These are phyloP conservation scores for Drosophila prolongata DNA, from an alignment of 2,888 invertebrate genomes.

Conservation along the genomic window DNA sequence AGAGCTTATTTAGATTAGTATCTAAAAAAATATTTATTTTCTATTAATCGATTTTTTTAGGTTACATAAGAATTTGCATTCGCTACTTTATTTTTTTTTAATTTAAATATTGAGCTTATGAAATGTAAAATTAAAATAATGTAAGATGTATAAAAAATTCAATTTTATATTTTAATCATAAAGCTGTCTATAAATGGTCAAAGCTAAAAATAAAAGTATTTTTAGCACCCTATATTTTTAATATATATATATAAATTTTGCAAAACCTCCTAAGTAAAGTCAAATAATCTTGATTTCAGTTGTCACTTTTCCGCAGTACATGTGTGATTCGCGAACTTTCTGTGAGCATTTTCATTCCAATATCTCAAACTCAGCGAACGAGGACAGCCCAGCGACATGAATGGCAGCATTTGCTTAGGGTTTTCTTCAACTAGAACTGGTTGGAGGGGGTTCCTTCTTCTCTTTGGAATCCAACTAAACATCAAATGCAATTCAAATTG, in stretches of 20 bases:
- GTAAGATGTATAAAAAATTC: no score
- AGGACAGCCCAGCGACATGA: slow-evolving; percentile 47
- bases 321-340: slow-evolving; percentile 8
- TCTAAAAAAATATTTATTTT: no score
- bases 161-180: no score
- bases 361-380: slow-evolving; percentile 43
- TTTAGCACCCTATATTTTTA: not conserved
- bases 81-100: no score
- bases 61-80: no score
- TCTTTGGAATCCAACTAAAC: slow-evolving; percentile 51
- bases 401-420: slow-evolving; percentile 50
- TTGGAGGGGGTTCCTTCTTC: slow-evolving; percentile 5
- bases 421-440: slow-evolving; percentile 37
- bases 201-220: no score
- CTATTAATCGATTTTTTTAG: no score
- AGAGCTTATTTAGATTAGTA: no score
- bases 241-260: not conserved
- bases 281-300: no score
- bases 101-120: no score
- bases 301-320: not conserved
- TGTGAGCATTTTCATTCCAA: slow-evolving; percentile 42
- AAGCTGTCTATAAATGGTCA: no score
- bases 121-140: no score
- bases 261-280: not conserved
- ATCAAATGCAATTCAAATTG: slow-evolving; percentile 71